These are phyloP conservation scores for Vireo altiloquus DNA, from an alignment of 2,113 vertebrate genomes.

Conservation along the genomic window DNA sequence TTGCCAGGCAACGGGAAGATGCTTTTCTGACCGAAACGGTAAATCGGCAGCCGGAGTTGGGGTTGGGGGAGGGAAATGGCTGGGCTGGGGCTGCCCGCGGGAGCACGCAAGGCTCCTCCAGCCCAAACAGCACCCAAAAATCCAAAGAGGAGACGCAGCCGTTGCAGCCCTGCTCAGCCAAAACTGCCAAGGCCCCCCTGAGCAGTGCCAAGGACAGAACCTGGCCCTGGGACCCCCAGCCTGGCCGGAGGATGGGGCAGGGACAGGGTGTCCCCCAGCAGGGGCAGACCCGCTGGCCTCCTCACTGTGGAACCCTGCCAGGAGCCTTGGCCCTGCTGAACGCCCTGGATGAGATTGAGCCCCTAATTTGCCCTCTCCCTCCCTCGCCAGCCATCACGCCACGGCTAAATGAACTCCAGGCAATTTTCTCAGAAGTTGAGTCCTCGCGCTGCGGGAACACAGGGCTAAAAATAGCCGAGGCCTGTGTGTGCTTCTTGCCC, in stretches of 20 bases:
- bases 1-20: conserved; percentile 58
- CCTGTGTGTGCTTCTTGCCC: neutral
- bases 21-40: conserved; percentile 24
- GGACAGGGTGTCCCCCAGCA: neutral
- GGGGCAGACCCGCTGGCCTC: neutral
- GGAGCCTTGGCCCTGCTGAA: neutral
- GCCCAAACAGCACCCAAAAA: neutral
- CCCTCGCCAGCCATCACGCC: neutral
- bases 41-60: neutral
- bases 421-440: conserved; percentile 24
- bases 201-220: neutral
- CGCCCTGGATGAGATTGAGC: accelerated
- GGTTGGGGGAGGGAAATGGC: neutral
- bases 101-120: neutral
- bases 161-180: accelerated
- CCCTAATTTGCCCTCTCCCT: neutral
- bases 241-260: accelerated
- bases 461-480: neutral
- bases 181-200: accelerated
- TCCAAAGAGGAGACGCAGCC: neutral
- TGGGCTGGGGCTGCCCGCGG: neutral
- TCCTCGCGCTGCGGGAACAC: neutral
- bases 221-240: accelerated
- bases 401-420: neutral
- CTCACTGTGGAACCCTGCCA: neutral